These are phyloP conservation scores for Periplaneta americana DNA, from an alignment of 1,140 invertebrate species.

Conservation along the genomic window DNA sequence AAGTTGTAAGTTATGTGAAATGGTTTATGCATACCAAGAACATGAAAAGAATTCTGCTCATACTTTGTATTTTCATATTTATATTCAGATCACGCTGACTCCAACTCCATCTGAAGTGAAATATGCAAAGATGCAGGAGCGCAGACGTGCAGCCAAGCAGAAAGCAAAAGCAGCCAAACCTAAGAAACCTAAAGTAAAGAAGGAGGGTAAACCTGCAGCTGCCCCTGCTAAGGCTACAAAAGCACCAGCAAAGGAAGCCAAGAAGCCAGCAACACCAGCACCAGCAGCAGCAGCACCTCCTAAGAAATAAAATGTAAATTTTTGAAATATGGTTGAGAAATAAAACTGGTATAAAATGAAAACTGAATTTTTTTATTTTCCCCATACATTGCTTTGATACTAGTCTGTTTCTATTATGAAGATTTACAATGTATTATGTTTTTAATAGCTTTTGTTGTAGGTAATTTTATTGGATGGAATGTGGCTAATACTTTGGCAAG, in stretches of 20 bases:
- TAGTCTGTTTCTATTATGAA: too few relatives aligned
- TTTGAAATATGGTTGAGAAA: neutral
- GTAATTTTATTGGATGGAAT: too few relatives aligned
- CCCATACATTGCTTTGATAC: too few relatives aligned
- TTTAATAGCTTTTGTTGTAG: too few relatives aligned
- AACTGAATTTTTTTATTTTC: too few relatives aligned
- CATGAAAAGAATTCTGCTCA: slow-evolving; percentile 1
- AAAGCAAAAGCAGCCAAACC: slow-evolving; percentile 41
- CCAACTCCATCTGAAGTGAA: slow-evolving; percentile 42
- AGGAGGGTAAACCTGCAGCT: slow-evolving; percentile 12
- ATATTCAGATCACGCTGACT: slow-evolving; percentile 47
- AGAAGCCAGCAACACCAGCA: neutral
- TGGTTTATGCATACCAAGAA: too few relatives aligned
- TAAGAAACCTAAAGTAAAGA: slow-evolving; percentile 46
- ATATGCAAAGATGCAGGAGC: slow-evolving; percentile 43
- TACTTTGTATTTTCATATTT: slow-evolving; percentile 18
- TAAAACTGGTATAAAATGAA: slow-evolving; percentile 17
- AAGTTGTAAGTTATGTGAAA: slow-evolving; percentile 19
- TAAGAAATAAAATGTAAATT: slow-evolving; percentile 25
- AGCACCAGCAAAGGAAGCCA: neutral
- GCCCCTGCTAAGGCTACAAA: neutral
- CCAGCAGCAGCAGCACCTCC: slow-evolving; percentile 35
- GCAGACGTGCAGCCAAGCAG: slow-evolving; percentile 44
- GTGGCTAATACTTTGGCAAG: too few relatives aligned
- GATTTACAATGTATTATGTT: too few relatives aligned